Evolutionary conservation across 2,797 vertebrate genomes (phyloP).

Genomic region (Phataginus tricuspis): DNA sequence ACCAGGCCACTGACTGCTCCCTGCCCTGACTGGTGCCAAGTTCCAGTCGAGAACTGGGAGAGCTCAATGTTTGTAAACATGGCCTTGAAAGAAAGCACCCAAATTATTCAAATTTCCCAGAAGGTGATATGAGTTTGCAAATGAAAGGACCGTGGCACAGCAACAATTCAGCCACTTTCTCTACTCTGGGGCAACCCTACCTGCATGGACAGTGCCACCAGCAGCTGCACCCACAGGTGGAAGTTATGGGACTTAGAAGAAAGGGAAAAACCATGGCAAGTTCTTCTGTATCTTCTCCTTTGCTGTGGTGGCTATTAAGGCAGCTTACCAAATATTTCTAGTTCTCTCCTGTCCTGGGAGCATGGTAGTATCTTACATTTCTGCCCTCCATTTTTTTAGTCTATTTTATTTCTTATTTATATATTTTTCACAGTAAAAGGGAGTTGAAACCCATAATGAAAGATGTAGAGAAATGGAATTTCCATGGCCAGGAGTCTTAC

Average conservation of each 20-base stretch:
- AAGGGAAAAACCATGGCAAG: background rate
- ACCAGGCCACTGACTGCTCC: background rate
- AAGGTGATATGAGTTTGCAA: background rate
- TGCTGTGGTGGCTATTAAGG: background rate
- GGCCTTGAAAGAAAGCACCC: background rate
- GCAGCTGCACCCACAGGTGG: background rate
- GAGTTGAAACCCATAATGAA: background rate
- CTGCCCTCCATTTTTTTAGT: background rate
- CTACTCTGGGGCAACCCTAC: background rate
- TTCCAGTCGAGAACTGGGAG: background rate
- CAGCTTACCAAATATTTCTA: conserved; percentile 2
- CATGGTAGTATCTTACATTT: background rate
- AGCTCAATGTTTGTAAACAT: background rate
- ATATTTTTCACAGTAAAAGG: background rate
- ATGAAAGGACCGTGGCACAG: background rate
- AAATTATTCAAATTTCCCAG: background rate
- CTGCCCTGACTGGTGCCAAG: background rate
- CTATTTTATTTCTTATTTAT: background rate
- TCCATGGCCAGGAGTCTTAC: too few species aligned
- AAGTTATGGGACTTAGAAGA: background rate
- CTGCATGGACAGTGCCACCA: background rate
- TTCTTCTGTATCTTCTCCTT: background rate
- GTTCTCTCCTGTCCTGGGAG: background rate
- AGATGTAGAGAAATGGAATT: too few species aligned
- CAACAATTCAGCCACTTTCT: background rate